Evolutionary conservation across 2,113 vertebrate genomes (phyloP), one percentile per base, ranked within the genome.

Genomic region (Loxodonta africana): DNA sequence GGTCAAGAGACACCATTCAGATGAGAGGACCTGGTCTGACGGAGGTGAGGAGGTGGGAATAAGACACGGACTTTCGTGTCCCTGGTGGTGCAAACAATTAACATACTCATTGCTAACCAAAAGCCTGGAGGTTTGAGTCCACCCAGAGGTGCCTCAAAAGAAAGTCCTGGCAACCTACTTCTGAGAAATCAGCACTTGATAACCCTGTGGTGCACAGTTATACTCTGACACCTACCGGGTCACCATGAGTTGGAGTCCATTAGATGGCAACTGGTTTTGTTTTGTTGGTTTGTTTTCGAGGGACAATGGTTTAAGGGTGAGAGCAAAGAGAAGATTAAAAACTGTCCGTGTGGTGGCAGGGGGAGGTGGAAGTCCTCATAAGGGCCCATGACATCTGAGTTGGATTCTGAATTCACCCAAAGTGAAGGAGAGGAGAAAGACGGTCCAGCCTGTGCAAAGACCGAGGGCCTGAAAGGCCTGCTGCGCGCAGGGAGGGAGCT

Each of bases 391-490:
- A 77, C 60, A 62, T 67, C 92, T 33, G 85, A 83, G 48, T 7
- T 60, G 80, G 62, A 51, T 12, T 53, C 83, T n/a, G 62, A 69
- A 85, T 48, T 85, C 41, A 28, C 41, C 51, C 18, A 65, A 77
- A 51, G 65, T 71, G 41, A 80, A 86, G 76, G 57, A 44, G 33
- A 69, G 4, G 6, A 3, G 12, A 28, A 63, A 86, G 28, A 3
- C 30, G 5, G 41, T 30, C 11, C 23, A 12, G 37, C 0, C 2
- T 0, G 8, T 11, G 41, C 33, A 10, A 2, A 17, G 73, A 74
- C 37, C 65, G 73, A 41, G n/a, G 74, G 41, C 37, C 25, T 2
- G 0, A 62, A 53, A 1, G 83, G 18, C 12, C 78, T 30, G 18
- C 30, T 26, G 5, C 63, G 37, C 48, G 60, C 30, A 9, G 60